phyloP scores from a whole-genome alignment of 2,113 vertebrate species.

The Melospiza georgiana region DNA sequence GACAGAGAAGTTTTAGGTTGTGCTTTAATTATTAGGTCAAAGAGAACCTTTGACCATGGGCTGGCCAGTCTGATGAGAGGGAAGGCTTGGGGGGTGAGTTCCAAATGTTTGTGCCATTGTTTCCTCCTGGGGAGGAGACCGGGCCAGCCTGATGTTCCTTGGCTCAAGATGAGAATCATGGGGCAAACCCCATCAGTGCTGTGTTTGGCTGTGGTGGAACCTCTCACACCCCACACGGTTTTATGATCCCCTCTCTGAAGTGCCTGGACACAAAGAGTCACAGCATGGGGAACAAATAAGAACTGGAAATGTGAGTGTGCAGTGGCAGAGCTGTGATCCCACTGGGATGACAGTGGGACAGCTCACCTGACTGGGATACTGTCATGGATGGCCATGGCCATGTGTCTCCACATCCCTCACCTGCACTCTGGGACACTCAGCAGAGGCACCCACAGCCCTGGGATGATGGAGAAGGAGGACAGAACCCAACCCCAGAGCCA shows the following conservation, averaged over 20 bases:
- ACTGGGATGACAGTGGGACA: background rate
- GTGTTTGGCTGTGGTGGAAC: background rate
- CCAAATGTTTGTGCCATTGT: background rate
- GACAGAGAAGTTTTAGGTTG: too few species aligned
- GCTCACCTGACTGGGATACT: background rate
- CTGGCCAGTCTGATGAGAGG: background rate
- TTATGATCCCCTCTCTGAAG: background rate
- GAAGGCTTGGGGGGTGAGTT: background rate
- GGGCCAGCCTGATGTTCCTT: background rate
- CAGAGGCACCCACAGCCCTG: background rate
- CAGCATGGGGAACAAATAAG: background rate
- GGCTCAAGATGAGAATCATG: background rate
- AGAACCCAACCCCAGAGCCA: background rate
- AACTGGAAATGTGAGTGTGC: background rate
- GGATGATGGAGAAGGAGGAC: accelerated
- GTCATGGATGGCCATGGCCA: background rate
- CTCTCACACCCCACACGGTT: background rate
- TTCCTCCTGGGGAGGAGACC: background rate
- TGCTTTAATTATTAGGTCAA: background rate
- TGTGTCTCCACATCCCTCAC: background rate
- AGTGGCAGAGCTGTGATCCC: background rate
- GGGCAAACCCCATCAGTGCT: background rate
- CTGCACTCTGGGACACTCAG: accelerated
- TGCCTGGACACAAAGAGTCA: background rate
- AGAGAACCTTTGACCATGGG: accelerated